These are phyloP conservation scores for Sus cebifrons DNA, from an alignment of 2,797 vertebrate species.

Conservation along the genomic window DNA sequence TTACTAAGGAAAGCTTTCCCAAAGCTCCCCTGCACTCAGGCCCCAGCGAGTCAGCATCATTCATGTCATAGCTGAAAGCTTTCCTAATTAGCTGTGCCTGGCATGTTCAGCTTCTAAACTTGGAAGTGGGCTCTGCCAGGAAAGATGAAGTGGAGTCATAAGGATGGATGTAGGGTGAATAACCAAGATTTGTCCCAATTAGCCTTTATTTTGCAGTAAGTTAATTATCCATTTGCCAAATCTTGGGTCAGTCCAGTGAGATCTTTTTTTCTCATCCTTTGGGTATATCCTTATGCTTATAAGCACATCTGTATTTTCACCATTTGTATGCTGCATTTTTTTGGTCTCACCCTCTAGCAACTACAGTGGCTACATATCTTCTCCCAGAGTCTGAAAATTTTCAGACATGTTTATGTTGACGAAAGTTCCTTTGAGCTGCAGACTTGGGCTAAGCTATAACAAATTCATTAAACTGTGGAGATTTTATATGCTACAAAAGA, in stretches of 20 bases:
- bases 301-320: neutral
- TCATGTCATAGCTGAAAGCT: neutral
- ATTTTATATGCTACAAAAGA: neutral
- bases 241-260: neutral
- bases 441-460: slow-evolving; percentile 16
- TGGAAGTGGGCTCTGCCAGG: neutral
- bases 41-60: neutral
- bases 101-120: neutral
- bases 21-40: neutral
- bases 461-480: neutral
- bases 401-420: neutral
- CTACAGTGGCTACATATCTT: neutral
- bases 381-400: neutral
- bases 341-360: neutral
- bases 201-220: neutral
- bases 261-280: neutral
- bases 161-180: neutral
- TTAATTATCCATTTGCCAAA: neutral
- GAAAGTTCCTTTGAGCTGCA: slow-evolving; percentile 14
- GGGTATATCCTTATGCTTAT: neutral
- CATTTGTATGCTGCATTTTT: neutral
- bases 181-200: neutral
- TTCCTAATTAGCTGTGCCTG: neutral
- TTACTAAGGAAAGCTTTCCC: neutral
- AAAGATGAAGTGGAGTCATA: neutral